Conservation (phyloP, 2,888 invertebrate genomes). For the Caenorhabditis angaria region DNA sequence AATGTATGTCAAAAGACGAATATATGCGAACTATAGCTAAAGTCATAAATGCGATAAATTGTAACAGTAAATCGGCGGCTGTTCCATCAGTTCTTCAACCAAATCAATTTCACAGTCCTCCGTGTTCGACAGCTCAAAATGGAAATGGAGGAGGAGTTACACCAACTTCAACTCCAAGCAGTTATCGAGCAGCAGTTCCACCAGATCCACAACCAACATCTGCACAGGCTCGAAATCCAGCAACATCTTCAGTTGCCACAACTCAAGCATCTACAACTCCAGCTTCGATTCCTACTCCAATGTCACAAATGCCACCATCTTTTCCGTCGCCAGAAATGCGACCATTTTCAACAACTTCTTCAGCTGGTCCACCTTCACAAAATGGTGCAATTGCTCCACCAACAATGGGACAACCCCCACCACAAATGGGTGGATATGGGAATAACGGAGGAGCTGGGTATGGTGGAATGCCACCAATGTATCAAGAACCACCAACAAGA, state of each 20-base stretch:
- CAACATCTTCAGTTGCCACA: conserved; percentile 10
- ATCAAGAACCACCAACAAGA: neutral
- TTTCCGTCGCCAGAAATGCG: conserved; percentile 34
- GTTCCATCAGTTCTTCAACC: conserved; percentile 68
- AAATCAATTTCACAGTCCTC: conserved; percentile 48
- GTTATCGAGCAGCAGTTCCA: conserved; percentile 50
- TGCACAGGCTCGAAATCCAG: conserved; percentile 26
- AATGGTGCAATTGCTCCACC: conserved; percentile 29
- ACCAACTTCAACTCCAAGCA: conserved; percentile 24
- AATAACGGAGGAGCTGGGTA: too few relatives aligned
- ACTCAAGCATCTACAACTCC: conserved; percentile 22
- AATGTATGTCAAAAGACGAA: conserved; percentile 70
- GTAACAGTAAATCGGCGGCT: conserved; percentile 69
- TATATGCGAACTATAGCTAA: conserved; percentile 72
- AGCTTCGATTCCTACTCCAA: conserved; percentile 10
- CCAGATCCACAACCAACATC: conserved; percentile 63
- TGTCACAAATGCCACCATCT: conserved; percentile 11
- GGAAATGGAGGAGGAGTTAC: conserved; percentile 5
- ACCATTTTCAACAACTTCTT: conserved; percentile 5
- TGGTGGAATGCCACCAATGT: conserved; percentile 19
- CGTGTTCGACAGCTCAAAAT: conserved; percentile 18
- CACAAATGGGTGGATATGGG: conserved; percentile 57
- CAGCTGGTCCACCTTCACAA: neutral
- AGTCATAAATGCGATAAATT: conserved; percentile 71
- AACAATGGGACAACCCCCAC: conserved; percentile 62